phyloP scores from a whole-genome alignment of 2,113 vertebrate species.

The Rhinoderma darwinii region DNA sequence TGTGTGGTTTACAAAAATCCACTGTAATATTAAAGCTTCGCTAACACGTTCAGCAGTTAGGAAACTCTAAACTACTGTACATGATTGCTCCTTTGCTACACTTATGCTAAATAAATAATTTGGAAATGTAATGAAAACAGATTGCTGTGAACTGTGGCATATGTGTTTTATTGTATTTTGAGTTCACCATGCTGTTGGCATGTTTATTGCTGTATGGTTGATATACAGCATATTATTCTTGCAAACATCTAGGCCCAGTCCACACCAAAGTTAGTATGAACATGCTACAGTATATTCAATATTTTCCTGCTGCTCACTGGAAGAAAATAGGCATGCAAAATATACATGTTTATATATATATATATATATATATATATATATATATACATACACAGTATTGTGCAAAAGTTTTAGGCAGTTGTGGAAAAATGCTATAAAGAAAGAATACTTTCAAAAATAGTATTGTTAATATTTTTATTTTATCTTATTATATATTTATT shows the following conservation, averaged over 20 bases:
- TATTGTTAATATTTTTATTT: no score
- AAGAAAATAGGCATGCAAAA: no score
- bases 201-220: not conserved
- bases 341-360: no score
- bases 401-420: no score
- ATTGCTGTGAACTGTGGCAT: not conserved
- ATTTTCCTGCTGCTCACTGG: no score
- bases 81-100: conserved; percentile 21
- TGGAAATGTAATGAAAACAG: conserved; percentile 20
- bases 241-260: not conserved
- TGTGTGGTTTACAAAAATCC: conserved; percentile 26
- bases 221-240: not conserved
- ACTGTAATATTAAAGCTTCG: conserved; percentile 40
- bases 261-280: not conserved
- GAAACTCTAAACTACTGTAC: conserved; percentile 30
- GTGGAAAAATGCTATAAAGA: no score
- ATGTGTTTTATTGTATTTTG: not conserved
- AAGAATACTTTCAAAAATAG: no score
- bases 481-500: no score
- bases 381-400: no score
- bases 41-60: conserved; percentile 26
- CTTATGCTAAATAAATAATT: conserved; percentile 35
- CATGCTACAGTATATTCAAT: not conserved
- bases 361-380: no score
- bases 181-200: not conserved